These are phyloP conservation scores for Andrena marginata DNA, from an alignment of 2,888 invertebrate genomes.

Conservation along the genomic window DNA sequence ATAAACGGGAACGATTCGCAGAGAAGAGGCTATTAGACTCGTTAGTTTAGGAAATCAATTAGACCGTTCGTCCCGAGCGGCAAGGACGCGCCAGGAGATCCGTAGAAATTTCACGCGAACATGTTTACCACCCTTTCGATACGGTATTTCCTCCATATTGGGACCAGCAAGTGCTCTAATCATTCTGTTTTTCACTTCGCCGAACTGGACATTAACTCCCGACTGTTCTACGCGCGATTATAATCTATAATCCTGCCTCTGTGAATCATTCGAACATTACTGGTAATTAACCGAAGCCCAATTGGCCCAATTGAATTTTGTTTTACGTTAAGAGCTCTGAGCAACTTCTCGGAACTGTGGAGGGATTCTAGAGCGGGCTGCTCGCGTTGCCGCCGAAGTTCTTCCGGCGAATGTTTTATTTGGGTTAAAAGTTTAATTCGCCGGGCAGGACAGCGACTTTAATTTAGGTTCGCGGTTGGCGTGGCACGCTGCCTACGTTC, in stretches of 20 bases:
- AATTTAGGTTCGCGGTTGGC: conserved; percentile 64
- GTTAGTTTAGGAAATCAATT: conserved; percentile 54
- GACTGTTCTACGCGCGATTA: background rate
- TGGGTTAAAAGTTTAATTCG: conserved; percentile 77
- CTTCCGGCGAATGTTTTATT: conserved; percentile 53
- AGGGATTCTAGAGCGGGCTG: background rate
- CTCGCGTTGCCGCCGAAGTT: conserved; percentile 16
- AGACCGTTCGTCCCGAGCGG: conserved; percentile 4
- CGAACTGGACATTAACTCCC: background rate
- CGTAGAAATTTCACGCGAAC: conserved; percentile 26
- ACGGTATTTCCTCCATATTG: conserved; percentile 31
- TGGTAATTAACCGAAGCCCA: background rate
- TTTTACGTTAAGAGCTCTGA: background rate
- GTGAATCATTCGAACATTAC: background rate
- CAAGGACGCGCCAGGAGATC: conserved; percentile 13
- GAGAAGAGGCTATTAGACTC: conserved; percentile 38
- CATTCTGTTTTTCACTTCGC: conserved; percentile 39
- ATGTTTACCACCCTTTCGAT: conserved; percentile 27
- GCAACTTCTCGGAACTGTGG: background rate
- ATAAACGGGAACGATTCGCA: conserved; percentile 39
- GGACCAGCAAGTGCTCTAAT: conserved; percentile 32
- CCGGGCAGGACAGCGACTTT: conserved; percentile 67
- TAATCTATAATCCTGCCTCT: too few species aligned
- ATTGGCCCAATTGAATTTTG: background rate
- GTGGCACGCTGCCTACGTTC: conserved; percentile 65